Evolutionary conservation across 2,113 vertebrate species (phyloP), one percentile per base, ranked within the genome.

Genomic region (Bubo bubo): DNA sequence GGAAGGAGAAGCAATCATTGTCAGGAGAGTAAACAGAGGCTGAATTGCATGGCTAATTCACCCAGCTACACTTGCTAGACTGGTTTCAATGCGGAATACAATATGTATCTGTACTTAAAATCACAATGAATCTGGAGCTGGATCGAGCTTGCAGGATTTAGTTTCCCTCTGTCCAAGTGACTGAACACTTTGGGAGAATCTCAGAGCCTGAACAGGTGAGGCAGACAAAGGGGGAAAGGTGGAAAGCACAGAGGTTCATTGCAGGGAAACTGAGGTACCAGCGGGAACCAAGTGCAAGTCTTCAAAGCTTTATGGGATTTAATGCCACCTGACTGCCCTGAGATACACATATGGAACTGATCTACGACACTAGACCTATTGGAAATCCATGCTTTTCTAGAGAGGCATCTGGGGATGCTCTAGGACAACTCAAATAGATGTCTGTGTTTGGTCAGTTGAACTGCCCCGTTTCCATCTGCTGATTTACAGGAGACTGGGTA

Each of bases 351-450:
- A 5, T 12, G 14, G 49, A 47, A 21, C 27, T 30, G 6, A 34
- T n/a, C 28, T 55, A 30, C 0, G 6, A 11, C 1, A 3, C 3
- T 9, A 30, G 27, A 43, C 27, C 10, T 49, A 1, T 11, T 55
- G 43, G 17, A 70, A 76, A 39, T 20, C 28, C 12, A 17, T 34
- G 12, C 1, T 63, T 59, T 45, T 75, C 37, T 50, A 15, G 9
- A 49, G 37, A 45, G 12, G 9, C 10, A 7, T 4, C 45, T 71
- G 26, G 14, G 9, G n/a, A 67, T 82, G 15, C 34, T 49, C 17
- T 7, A 22, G 50, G 27, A 62, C 26, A 58, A 26, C 12, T 34
- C 50, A 56, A 6, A 16, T 4, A 32, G 13, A 28, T 22, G 22
- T 20, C 22, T 68, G 13, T 22, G 12, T 72, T 45, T 23, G 34